A percentile compares a stretch with the other conserved stretches of the same genome.
These are phyloP conservation scores for Bombus sibiricus DNA, from an alignment of 1,140 invertebrate genomes.

Conservation along the genomic window DNA sequence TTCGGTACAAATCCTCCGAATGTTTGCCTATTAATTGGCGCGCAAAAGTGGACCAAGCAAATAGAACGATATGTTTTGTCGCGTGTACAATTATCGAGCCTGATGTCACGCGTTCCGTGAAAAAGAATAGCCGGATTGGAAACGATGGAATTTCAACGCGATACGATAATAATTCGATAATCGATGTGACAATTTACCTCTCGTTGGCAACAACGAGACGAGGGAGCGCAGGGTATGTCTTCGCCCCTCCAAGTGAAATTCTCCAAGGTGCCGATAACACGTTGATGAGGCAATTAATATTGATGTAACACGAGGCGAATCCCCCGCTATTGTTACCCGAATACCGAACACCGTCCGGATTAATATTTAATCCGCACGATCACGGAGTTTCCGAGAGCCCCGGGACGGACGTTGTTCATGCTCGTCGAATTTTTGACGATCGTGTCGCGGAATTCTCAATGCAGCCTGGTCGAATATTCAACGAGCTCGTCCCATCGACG, in stretches of 20 bases:
- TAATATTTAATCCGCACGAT: slow-evolving; percentile 51
- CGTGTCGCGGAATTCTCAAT: slow-evolving; percentile 13
- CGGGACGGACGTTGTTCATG: slow-evolving; percentile 10
- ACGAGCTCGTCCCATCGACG: slow-evolving; percentile 25
- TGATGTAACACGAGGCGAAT: slow-evolving; percentile 46
- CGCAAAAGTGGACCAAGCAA: not conserved
- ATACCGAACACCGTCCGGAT: slow-evolving; percentile 49
- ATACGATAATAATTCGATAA: too few species aligned
- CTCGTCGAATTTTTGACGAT: slow-evolving; percentile 58
- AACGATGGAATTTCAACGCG: not conserved
- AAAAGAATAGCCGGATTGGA: not conserved
- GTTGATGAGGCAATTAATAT: slow-evolving; percentile 66
- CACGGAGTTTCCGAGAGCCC: slow-evolving; percentile 5
- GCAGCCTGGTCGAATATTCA: slow-evolving; percentile 33
- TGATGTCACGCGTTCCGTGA: too few species aligned
- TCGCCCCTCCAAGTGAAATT: slow-evolving; percentile 16
- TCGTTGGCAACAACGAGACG: not conserved
- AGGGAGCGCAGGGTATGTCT: not conserved
- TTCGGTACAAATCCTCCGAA: not conserved
- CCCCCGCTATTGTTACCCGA: slow-evolving; percentile 51
- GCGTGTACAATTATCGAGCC: not conserved
- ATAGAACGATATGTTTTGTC: not conserved
- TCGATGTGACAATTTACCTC: slow-evolving; percentile 20
- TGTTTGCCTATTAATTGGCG: slow-evolving; percentile 4
- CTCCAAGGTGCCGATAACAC: slow-evolving; percentile 61